Evolutionary conservation across 37 sponge, comb jelly and placozoan species (phyloP).

Genomic region (Crambe crambe): DNA sequence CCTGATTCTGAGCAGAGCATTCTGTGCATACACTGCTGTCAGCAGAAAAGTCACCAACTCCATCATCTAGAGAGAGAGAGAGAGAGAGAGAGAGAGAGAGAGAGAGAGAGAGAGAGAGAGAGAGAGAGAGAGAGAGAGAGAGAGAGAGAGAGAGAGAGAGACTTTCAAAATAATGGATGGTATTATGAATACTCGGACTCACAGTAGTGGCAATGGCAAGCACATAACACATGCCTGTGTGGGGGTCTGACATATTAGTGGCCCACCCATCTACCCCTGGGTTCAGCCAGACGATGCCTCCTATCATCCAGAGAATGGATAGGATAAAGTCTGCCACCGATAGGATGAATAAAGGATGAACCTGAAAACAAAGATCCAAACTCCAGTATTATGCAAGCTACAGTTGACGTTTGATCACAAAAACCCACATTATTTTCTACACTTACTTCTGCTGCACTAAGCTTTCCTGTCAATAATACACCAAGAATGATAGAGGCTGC

Average conservation of each 20-base stretch:
- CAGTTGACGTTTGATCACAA: too few species aligned
- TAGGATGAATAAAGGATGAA: conserved; percentile 81
- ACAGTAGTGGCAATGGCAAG: conserved; percentile 64
- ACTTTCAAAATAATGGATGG: too few species aligned
- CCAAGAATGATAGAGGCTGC: conserved; percentile 62
- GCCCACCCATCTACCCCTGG: conserved; percentile 44
- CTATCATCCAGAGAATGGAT: conserved; percentile 65
- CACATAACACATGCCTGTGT: conserved; percentile 70
- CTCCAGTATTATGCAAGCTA: too few species aligned
- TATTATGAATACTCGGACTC: too few species aligned
- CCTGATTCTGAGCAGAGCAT: conserved; percentile 49
- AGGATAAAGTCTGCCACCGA: conserved; percentile 77
- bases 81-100: too few species aligned
- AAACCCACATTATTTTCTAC: neutral
- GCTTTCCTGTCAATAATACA: conserved; percentile 56
- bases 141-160: conserved; percentile 10
- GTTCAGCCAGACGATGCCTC: conserved; percentile 46
- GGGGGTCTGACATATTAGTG: neutral
- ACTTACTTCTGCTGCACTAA: conserved; percentile 67
- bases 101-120: conserved; percentile 3
- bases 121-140: conserved; percentile 20
- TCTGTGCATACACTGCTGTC: conserved; percentile 67
- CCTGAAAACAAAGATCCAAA: conserved; percentile 25
- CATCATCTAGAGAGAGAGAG: conserved; percentile 25
- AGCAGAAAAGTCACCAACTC: conserved; percentile 60